phyloP scores from a whole-genome alignment of 2,113 vertebrate species.

The Halcyon malimbica region DNA sequence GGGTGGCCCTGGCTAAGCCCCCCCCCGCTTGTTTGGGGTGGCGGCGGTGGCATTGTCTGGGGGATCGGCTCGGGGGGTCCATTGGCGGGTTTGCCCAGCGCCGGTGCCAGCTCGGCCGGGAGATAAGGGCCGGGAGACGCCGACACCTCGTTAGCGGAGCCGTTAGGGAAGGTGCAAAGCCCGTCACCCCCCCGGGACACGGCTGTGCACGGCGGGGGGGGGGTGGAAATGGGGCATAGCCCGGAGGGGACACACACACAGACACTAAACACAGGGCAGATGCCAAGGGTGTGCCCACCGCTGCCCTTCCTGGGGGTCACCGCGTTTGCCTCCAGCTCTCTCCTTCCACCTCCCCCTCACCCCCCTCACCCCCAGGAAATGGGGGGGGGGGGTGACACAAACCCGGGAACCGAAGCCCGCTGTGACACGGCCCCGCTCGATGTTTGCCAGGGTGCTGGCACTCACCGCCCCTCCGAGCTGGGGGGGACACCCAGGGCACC shows the following conservation, averaged over 20 bases:
- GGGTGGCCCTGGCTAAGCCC: background rate
- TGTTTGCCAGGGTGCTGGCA: background rate
- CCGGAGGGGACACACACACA: background rate
- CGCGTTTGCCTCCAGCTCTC: background rate
- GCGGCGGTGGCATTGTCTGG: background rate
- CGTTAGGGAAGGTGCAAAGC: constrained; percentile 36
- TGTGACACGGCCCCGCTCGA: accelerated
- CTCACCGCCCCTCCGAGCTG: too few species aligned
- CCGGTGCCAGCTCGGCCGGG: background rate
- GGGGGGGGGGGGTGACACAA: background rate
- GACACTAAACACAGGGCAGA: background rate
- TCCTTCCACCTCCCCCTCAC: background rate
- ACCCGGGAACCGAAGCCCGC: accelerated
- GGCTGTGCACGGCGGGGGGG: background rate
- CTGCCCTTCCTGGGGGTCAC: background rate
- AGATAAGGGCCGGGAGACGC: background rate
- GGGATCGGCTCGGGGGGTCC: background rate
- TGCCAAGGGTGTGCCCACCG: background rate
- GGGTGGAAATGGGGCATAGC: background rate
- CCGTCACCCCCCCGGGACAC: background rate
- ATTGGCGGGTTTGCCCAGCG: background rate
- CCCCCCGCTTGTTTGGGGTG: background rate
- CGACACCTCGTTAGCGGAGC: background rate
- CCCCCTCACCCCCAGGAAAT: too few species aligned
- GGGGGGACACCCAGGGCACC: background rate